These are phyloP conservation scores for Drosophila bipectinata DNA, from an alignment of 1,140 invertebrate species.

Conservation along the genomic window DNA sequence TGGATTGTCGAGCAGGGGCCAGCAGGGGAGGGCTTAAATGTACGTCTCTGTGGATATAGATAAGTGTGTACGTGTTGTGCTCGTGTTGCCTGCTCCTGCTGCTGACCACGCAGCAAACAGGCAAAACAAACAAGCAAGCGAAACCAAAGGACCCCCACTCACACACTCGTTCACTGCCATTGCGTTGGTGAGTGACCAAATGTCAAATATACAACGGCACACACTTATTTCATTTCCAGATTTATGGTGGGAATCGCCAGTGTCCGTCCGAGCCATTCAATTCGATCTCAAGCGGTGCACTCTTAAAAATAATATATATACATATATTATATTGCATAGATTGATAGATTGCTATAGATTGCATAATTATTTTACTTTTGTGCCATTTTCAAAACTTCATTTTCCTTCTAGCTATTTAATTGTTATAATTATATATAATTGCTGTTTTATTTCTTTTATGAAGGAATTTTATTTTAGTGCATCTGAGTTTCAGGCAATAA, in stretches of 20 bases:
- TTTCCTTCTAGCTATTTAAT: neutral
- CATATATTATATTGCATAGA: too few species aligned
- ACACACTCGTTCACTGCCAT: slow-evolving; percentile 54
- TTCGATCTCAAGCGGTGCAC: slow-evolving; percentile 14
- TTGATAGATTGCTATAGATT: too few species aligned
- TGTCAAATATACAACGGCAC: slow-evolving; percentile 73
- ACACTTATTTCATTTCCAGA: slow-evolving; percentile 79
- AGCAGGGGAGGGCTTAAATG: neutral
- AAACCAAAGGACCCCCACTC: slow-evolving; percentile 1
- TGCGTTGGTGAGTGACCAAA: slow-evolving; percentile 69
- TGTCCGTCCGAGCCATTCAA: slow-evolving; percentile 18
- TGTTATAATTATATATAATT: neutral
- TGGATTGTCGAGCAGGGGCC: neutral
- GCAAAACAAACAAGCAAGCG: slow-evolving; percentile 34
- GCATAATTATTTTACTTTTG: too few species aligned
- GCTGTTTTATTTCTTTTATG: neutral
- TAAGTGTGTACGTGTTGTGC: slow-evolving; percentile 27
- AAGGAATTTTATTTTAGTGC: neutral
- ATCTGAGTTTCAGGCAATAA: neutral
- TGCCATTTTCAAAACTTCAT: too few species aligned
- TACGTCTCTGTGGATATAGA: slow-evolving; percentile 12
- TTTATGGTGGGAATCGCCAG: slow-evolving; percentile 63
- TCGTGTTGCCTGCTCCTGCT: slow-evolving; percentile 50
- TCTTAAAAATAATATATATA: neutral
- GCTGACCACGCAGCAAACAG: slow-evolving; percentile 57